Evolutionary conservation across 2,888 invertebrate species (phyloP), one percentile per base, ranked within the genome.

Genomic region (Yponomeuta malinellus): DNA sequence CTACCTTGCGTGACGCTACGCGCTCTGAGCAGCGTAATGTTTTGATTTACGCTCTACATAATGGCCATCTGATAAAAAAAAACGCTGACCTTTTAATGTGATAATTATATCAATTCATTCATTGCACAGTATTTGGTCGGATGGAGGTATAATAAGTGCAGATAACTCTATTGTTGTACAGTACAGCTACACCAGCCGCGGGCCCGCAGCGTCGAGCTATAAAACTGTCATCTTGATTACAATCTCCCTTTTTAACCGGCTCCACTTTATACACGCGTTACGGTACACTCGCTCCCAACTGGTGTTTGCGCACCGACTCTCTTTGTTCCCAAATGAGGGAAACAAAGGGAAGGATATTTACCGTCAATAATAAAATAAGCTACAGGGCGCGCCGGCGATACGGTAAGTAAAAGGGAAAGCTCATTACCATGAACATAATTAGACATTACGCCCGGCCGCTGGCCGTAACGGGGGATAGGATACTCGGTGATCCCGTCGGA

Each of bases 161-260:
- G 31, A 31, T 29, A 15, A 15, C 15, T 59, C 15, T 15, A 59
- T 59, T 59, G 52, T 59, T 12, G 15, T 59, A 59, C 52, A 59
- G 15, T 15, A 15, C 15, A 15, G 52, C 52, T 15, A 59, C 52
- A 59, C 52, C 8, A 59, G 52, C 23, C 29, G 15, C 65, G 33
- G 15, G 15, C 10, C 52, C 65, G 33, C 29, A 65, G 29, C 10
- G 31, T 12, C 31, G 52, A 52, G 23, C 52, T 31, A 68, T 68
- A 68, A 68, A 68, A 68, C 48, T 68, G 68, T 68, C 68, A 68
- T 52, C 12, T 52, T 48, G 68, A 68, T 68, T 68, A 52, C 33
- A 52, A 68, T 68, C 68, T 68, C 52, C 68, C 68, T 68, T 68
- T 68, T 68, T 68, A 48, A 68, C 68, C 23, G 68, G 48, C 31